A percentile compares a stretch with the other conserved stretches of the same genome.
These are phyloP conservation scores for Cherax quadricarinatus DNA, from an alignment of 1,140 invertebrate species.

Conservation along the genomic window DNA sequence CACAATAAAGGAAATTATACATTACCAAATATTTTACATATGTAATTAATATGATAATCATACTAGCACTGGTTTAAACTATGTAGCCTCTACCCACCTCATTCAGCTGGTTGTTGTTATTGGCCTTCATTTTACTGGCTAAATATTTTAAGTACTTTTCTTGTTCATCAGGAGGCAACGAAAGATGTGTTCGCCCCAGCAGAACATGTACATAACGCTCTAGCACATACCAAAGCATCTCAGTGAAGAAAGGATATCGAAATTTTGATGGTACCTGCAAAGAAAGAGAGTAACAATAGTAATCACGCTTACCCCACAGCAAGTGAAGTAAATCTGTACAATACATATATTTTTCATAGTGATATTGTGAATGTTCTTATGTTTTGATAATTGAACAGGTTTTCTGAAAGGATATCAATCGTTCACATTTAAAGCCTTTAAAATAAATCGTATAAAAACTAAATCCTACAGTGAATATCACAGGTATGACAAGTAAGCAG, in stretches of 20 bases:
- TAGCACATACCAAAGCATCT: conserved; percentile 98
- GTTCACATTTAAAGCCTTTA: no score
- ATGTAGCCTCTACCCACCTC: conserved; percentile 7
- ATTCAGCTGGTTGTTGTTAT: conserved; percentile 65
- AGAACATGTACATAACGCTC: conserved; percentile 94
- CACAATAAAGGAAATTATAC: no score
- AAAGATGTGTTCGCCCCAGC: conserved; percentile 87
- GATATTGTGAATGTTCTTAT: no score
- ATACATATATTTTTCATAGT: no score
- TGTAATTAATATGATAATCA: no score
- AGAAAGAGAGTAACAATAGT: background rate
- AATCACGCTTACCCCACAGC: no score
- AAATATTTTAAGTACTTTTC: conserved; percentile 58
- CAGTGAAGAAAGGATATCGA: conserved; percentile 97
- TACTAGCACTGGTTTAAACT: no score
- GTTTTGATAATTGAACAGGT: background rate
- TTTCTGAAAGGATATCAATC: background rate
- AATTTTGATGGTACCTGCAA: conserved; percentile 95
- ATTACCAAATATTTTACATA: no score
- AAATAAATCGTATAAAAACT: no score
- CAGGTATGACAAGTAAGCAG: no score
- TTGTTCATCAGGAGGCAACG: conserved; percentile 61
- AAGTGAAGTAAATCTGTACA: no score
- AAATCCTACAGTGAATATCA: no score
- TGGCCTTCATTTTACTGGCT: conserved; percentile 44